Evolutionary conservation across 2,113 vertebrate species (phyloP), one percentile per base, ranked within the genome.

Genomic region (Callorhinus ursinus): DNA sequence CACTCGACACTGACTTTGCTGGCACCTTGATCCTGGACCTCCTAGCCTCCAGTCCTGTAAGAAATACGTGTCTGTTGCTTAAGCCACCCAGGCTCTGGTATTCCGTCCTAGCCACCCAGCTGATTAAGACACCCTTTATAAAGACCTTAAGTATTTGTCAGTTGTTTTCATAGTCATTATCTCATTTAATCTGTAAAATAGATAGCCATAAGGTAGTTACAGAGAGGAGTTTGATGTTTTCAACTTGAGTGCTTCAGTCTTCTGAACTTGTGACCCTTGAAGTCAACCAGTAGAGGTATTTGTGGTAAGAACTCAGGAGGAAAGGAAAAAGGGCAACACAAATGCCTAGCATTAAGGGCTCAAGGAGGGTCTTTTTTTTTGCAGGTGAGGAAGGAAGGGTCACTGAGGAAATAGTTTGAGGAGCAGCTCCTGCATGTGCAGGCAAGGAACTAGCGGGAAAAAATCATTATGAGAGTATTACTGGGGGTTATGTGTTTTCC

Each of bases 141-240:
- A 77, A 96, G 19, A 15, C 13, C 7, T 61, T 51, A 80, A 53
- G 21, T 33, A 87, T 63, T 84, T 84, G 1, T 2, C 49, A 76
- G 12, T 19, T 91, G 49, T 69, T 93, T 93, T 81, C 49, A 88
- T 88, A 92, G 51, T 49, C 36, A 76, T 76, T 74, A 31, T 63
- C 18, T 88, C 14, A 88, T 87, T 86, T 67, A 59, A 76, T 90
- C 74, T 82, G 93, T 82, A 88, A n/a, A 95, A 86, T 72, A 51
- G 51, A 51, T 65, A 28, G 19, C 36, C 42, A 21, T 55, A 89
- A 80, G 39, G 9, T 69, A 46, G 19, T 71, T 69, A 76, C 36
- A 31, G 61, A 74, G 69, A 96, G 13, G 11, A 59, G 1, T 57
- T 57, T 15, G 26, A 79, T 87, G 49, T 63, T 90, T 92, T 63